Conservation (phyloP, 2,797 vertebrate genomes). For the Pogonophryne albipinna region DNA sequence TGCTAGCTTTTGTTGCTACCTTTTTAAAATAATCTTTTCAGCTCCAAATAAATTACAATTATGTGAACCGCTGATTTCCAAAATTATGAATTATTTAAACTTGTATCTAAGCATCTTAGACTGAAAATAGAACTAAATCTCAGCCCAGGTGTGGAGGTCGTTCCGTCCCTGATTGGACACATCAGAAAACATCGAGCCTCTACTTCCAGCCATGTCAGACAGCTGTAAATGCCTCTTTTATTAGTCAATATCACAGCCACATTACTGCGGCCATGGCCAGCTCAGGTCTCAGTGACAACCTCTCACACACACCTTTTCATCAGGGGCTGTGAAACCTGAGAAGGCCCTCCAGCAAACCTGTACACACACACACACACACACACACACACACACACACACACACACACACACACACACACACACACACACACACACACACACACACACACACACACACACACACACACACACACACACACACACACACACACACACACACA, state of each 20-base stretch:
- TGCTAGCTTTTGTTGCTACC: too few relatives aligned
- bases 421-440: conserved; percentile 16
- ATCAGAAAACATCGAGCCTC: conserved; percentile 24
- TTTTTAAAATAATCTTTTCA: not conserved
- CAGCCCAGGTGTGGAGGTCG: not conserved
- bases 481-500: not conserved
- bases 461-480: conserved; percentile 16
- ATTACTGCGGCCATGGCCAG: conserved; percentile 34
- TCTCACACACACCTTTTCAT: conserved; percentile 81
- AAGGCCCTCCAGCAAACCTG: conserved; percentile 39
- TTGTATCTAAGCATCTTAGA: not conserved
- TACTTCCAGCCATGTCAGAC: conserved; percentile 54
- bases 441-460: conserved; percentile 19
- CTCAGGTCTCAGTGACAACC: conserved; percentile 65
- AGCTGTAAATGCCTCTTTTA: conserved; percentile 73
- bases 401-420: conserved; percentile 20
- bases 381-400: conserved; percentile 15
- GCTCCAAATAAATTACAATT: not conserved
- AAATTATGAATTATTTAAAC: not conserved
- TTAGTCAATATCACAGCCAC: conserved; percentile 65
- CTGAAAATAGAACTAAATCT: not conserved
- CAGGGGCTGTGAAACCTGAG: conserved; percentile 75
- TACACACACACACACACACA: conserved; percentile 16
- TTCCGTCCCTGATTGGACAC: conserved; percentile 11
- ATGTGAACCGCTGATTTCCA: not conserved